Evolutionary conservation across 1,140 invertebrate species (phyloP), one percentile per base, ranked within the genome.

Genomic region (Orchestia grillus): DNA sequence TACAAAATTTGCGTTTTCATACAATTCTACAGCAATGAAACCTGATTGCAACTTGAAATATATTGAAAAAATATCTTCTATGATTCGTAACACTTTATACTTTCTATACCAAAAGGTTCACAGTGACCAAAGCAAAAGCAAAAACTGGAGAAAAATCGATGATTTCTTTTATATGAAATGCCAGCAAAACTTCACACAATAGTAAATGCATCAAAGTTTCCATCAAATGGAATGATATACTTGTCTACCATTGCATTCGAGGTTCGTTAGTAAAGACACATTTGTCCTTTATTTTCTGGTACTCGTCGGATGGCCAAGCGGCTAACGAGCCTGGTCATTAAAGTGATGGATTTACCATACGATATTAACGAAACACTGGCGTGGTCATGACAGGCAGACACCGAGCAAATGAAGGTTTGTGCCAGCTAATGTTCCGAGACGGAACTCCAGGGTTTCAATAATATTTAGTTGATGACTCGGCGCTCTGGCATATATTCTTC

Each of bases 271-370:
- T 53, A 19, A 77, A 36, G 28, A 77, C 28, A 36, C 62, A 77
- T 77, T 36, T 23, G 62, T 77, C 62, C 15, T 77, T 77, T 1
- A 77, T 77, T 23, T 36, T 77, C 62, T 77, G 62, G 36, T 77
- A 36, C 36, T 77, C 62, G 62, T 77, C 62, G 28, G 11, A 3
- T 77, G 1, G 62, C 36, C 62, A 3, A 77, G 62, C 15, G 36
- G 28, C 62, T 77, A 77, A 77, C 62, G 62, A 77, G 62, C 62
- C 1, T 77, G 62, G 62, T 77, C 62, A 77, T 77, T 77, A 77
- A 77, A 77, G 62, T 77, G 62, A 77, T 77, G 62, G 62, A 77
- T 77, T 77, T 77, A 77, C 62, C 62, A 77, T 77, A 77, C 28
- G 28, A 77, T 77, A 77, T 77, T 77, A 77, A 77, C 15, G 62